Base-by-base conservation (phyloP, 2,113 vertebrate genomes). In the Capricornis sumatraensis region DNA sequence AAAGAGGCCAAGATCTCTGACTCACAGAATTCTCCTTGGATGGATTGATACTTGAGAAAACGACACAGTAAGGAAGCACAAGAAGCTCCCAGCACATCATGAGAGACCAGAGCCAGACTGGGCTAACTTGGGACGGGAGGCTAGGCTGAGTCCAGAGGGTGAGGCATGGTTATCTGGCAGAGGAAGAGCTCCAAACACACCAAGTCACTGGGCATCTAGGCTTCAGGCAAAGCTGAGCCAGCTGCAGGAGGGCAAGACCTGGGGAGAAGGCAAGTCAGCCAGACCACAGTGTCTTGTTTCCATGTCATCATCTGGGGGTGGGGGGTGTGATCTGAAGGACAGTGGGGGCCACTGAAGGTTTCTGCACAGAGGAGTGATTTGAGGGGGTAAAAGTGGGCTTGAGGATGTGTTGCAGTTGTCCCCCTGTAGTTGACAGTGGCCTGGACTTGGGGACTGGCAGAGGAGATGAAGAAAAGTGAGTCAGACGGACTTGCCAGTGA, bases 281-380 rank as follows among this genome's bases (percentile, higher is more conserved):
- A 58, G 71, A 36, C 47, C 25, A 14, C 12, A 1, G 58, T 50
- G 62, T 19, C 36, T 55, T 62, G 50, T 71, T 76, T 78, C 33
- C 8, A 13, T 0, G 2, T 5, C 36, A 14, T 0, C 9, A 33
- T 19, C 28, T 1, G 0, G 12, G n/a, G 40, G 58, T 23, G 19
- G 67, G 5, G 45, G 28, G 40, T 11, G 16, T 36, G 62, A 71
- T 17, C 5, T 16, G 55, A 11, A 53, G 43, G 47, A 9, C 3
- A 40, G 55, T 1, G 43, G 67, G n/a, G 23, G 28, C 19, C 8
- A 19, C 21, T 6, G n/a, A 47, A 14, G 78, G 25, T 7, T 43
- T 94, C 45, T 74, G 47, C 14, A 23, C 1, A 21, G 88, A 89
- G 28, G 60, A 93, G 28, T 19, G 19, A 40, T 53, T 23, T 0